These are phyloP conservation scores for Tenrec ecaudatus DNA, from an alignment of 2,113 vertebrate species.

Conservation along the genomic window DNA sequence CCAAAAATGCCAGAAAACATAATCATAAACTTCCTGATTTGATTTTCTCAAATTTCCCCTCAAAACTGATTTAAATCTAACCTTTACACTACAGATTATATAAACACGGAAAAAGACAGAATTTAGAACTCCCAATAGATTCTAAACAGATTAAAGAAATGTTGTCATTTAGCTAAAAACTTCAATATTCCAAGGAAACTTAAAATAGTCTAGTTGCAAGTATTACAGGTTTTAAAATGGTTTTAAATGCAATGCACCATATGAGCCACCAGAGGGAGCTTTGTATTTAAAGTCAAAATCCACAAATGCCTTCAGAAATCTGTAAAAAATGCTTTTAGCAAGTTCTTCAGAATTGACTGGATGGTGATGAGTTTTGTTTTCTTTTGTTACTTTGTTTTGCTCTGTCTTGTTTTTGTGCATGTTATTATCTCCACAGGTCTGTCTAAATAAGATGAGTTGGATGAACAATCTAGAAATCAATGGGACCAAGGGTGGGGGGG, in stretches of 20 bases:
- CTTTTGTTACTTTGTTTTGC: no score
- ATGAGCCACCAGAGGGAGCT: constrained; percentile 79
- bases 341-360: background rate
- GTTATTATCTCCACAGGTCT: no score
- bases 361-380: no score
- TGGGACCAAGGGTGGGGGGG: no score
- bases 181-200: background rate
- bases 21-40: constrained; percentile 22
- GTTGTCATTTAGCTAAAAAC: background rate
- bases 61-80: constrained; percentile 56
- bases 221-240: constrained; percentile 54
- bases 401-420: no score
- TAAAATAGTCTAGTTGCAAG: background rate
- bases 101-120: constrained; percentile 43
- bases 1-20: constrained; percentile 28
- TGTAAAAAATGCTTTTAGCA: background rate
- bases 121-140: constrained; percentile 22
- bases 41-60: constrained; percentile 48
- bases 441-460: no score
- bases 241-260: constrained; percentile 39
- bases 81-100: constrained; percentile 43
- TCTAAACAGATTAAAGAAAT: constrained; percentile 35
- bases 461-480: no score
- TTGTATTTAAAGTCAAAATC: constrained; percentile 68
- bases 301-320: constrained; percentile 21